These are phyloP conservation scores for Drosophila bunnanda DNA, from an alignment of 2,888 invertebrate genomes.

Conservation along the genomic window DNA sequence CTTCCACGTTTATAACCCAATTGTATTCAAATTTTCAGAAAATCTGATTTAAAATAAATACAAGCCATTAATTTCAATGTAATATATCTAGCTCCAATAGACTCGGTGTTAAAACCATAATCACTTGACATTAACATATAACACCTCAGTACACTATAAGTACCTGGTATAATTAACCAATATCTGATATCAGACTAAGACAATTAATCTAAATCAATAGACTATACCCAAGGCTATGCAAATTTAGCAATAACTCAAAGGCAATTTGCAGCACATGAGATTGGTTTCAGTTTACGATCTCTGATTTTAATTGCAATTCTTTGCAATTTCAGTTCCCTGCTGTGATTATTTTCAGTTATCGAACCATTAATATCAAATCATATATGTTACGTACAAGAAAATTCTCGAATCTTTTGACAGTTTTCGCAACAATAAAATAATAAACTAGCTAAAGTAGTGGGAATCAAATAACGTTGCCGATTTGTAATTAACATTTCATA, in stretches of 20 bases:
- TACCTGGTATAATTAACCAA: not conserved
- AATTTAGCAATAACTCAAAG: conserved; percentile 28
- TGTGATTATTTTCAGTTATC: conserved; percentile 52
- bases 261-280: conserved; percentile 16
- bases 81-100: too few relatives aligned
- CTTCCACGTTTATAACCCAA: too few relatives aligned
- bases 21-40: too few relatives aligned
- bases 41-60: too few relatives aligned
- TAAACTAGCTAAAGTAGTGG: conserved; percentile 23
- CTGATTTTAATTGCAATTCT: conserved; percentile 35
- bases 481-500: conserved; percentile 81
- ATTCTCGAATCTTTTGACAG: conserved; percentile 68
- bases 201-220: conserved; percentile 36
- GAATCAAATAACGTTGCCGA: conserved; percentile 62
- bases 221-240: conserved; percentile 31
- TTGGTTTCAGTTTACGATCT: conserved; percentile 40
- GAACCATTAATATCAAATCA: conserved; percentile 31
- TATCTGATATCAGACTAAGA: not conserved
- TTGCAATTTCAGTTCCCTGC: conserved; percentile 50
- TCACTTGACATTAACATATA: not conserved
- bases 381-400: conserved; percentile 25
- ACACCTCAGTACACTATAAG: not conserved
- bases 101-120: not conserved
- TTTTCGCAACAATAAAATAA: conserved; percentile 63
- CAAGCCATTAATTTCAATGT: too few relatives aligned